Evolutionary conservation across 2,888 invertebrate genomes (phyloP), one percentile per base, ranked within the genome.

Genomic region (Chironomus tentans): DNA sequence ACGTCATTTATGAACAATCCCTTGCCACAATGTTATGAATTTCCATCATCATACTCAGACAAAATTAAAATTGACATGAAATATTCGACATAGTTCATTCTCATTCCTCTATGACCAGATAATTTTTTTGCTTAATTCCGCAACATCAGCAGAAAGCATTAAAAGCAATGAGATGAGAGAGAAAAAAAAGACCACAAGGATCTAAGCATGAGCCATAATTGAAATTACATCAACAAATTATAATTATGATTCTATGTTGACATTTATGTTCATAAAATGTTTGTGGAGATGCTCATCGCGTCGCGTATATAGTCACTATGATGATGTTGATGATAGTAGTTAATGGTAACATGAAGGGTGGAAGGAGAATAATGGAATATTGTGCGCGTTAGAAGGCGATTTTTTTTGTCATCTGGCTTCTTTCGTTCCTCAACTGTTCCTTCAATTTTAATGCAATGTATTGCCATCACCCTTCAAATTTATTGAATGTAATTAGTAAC

Each of bases 161-260:
- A 15, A 56, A 15, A 56, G 56, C n/a, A 56, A 15, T 7, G 18
- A 56, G 18, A 56, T 56, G 56, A 18, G 7, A 56, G 4, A 56
- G n/a, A 50, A n/a, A 15, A n/a, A 50, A 50, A 15, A n/a, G n/a
- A 38, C 7, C 4, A 38, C 38, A 38, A 38, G 38, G 38, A 38
- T 38, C 38, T 38, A 38, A 38, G 38, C 38, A 38, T 2, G 10
- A 38, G 38, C 65, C 70, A 70, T 70, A 70, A 70, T 70, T 70
- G 70, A 70, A 70, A 70, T 70, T 72, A 61, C 56, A 28, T 15
- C 72, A 72, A 72, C 72, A 72, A 72, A 72, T 72, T 72, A 48
- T 72, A 72, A 72, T 72, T 72, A 72, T 72, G 72, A 72, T 72
- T 72, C 61, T 72, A 28, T 61, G 72, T 28, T 72, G 72, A 72